A percentile compares a stretch with the other conserved stretches of the same genome.
Conservation (phyloP, 1,140 invertebrate genomes). For the Whitmania pigra region DNA sequence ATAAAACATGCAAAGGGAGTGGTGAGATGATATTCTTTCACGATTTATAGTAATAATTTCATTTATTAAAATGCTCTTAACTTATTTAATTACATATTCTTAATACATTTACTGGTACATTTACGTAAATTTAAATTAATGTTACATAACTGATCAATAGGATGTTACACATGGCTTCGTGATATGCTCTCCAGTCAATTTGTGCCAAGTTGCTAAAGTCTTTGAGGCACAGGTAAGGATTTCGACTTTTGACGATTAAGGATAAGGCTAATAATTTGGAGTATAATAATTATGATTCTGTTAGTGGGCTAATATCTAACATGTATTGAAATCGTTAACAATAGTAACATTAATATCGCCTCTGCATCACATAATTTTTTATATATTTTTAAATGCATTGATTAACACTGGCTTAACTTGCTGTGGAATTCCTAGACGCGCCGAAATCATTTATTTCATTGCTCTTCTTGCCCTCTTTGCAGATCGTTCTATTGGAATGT, state of each 20-base stretch:
- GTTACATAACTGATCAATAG: constrained; percentile 27
- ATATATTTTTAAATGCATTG: too few species aligned
- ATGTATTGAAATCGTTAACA: not conserved
- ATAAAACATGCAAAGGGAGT: constrained; percentile 96
- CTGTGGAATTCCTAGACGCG: too few species aligned
- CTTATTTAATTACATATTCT: too few species aligned
- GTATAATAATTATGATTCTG: not conserved
- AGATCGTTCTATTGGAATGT: constrained; percentile 93
- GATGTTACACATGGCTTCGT: constrained; percentile 96
- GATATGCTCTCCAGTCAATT: constrained; percentile 77
- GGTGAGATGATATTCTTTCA: constrained; percentile 31
- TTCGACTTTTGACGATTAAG: not conserved
- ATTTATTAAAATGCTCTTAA: too few species aligned
- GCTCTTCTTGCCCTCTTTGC: not conserved
- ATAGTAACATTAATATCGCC: too few species aligned
- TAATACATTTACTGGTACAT: too few species aligned
- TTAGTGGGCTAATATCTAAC: not conserved
- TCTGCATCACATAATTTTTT: too few species aligned
- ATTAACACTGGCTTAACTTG: too few species aligned
- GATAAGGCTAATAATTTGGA: too few species aligned
- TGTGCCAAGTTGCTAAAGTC: constrained; percentile 83
- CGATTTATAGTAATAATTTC: too few species aligned
- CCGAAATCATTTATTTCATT: too few species aligned
- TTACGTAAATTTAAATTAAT: too few species aligned
- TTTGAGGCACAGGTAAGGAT: constrained; percentile 82